A percentile compares a stretch with the other conserved stretches of the same genome.
phyloP scores from a whole-genome alignment of 1,140 invertebrate species.

The Scaptomyza pallida region DNA sequence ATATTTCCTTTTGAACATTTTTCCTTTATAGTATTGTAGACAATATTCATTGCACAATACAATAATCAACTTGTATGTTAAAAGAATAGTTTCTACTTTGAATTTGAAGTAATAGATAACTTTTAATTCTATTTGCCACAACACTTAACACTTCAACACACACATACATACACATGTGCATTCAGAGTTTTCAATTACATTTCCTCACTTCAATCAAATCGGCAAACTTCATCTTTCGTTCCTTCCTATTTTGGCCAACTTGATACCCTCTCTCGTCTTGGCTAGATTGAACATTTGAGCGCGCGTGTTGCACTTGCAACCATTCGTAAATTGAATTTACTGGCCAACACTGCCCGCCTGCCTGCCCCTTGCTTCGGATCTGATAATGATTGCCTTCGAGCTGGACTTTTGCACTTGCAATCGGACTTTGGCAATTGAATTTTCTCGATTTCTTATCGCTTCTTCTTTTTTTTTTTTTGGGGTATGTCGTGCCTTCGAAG shows the following conservation, averaged over 20 bases:
- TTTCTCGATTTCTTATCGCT: slow-evolving; percentile 68
- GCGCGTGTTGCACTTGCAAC: slow-evolving; percentile 74
- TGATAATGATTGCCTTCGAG: slow-evolving; percentile 50
- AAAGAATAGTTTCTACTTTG: background rate
- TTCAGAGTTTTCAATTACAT: slow-evolving; percentile 73
- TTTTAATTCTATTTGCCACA: background rate
- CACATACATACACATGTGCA: slow-evolving; percentile 41
- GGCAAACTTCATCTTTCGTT: slow-evolving; percentile 40
- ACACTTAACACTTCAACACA: slow-evolving; percentile 15
- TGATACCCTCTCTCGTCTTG: slow-evolving; percentile 17
- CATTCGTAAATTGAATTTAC: slow-evolving; percentile 77
- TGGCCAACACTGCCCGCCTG: slow-evolving; percentile 39
- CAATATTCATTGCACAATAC: background rate
- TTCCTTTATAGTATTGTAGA: too few species aligned
- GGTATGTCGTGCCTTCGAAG: slow-evolving; percentile 56
- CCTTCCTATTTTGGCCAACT: slow-evolving; percentile 32
- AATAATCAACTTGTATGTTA: background rate
- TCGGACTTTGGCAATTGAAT: slow-evolving; percentile 58
- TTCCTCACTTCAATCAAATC: slow-evolving; percentile 76
- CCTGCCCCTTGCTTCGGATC: background rate
- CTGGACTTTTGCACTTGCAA: slow-evolving; percentile 2
- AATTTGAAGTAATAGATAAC: background rate
- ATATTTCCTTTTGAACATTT: too few species aligned
- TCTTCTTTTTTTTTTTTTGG: background rate
- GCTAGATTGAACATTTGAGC: slow-evolving; percentile 55